These are phyloP conservation scores for Zalophus californianus DNA, from an alignment of 2,797 vertebrate genomes.

Conservation along the genomic window DNA sequence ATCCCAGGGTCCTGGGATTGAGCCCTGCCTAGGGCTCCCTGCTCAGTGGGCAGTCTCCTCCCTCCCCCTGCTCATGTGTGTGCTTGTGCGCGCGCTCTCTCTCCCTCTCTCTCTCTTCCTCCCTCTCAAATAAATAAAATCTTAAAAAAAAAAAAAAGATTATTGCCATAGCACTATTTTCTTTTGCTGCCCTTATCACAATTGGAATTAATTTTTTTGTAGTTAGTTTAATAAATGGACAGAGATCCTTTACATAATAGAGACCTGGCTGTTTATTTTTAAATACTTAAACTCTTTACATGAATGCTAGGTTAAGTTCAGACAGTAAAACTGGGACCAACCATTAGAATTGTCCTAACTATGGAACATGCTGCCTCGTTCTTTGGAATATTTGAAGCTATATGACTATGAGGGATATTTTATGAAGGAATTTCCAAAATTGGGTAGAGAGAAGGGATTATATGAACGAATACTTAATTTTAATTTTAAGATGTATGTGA, in stretches of 20 bases:
- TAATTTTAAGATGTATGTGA: not conserved
- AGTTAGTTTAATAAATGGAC: not conserved
- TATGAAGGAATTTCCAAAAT: not conserved
- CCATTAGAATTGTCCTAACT: not conserved
- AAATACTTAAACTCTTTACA: not conserved
- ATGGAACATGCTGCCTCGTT: not conserved
- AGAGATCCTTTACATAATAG: not conserved
- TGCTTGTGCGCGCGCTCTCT: too few species aligned
- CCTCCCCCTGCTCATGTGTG: too few species aligned
- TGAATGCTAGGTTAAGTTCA: not conserved
- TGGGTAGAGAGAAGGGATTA: not conserved
- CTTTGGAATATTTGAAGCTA: not conserved
- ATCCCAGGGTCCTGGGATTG: not conserved
- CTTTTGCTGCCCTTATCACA: not conserved
- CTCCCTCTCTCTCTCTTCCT: too few species aligned
- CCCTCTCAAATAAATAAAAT: too few species aligned
- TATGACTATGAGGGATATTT: not conserved
- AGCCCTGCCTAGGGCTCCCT: too few species aligned
- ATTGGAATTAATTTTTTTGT: not conserved
- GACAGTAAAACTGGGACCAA: not conserved
- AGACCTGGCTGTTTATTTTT: constrained; percentile 1
- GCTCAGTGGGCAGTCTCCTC: too few species aligned
- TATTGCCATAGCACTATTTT: not conserved
- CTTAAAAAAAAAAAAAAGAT: not conserved
- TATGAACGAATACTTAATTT: constrained; percentile 4